Base-by-base conservation (phyloP, 1,140 invertebrate species). In the Nasonia vitripennis region DNA sequence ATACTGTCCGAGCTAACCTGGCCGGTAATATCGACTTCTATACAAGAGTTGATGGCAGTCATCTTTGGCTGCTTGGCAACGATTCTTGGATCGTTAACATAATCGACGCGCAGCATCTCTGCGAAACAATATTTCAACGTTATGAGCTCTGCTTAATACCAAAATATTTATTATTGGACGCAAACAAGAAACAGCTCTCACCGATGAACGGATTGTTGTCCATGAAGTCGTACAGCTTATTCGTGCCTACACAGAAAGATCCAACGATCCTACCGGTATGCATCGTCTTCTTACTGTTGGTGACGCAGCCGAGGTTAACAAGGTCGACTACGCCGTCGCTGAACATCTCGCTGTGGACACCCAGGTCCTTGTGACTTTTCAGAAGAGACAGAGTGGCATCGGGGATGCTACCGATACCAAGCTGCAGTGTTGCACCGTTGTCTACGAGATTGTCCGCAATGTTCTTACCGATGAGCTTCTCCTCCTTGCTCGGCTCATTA, bases 271-370 rank as follows among this genome's bases (percentile, higher is more conserved):
- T 96, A 0, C 98, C 98, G 37, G 95, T 95, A 91, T 98, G 96
- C 83, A 96, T 95, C 0, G 91, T 95, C 90, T 99, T 99, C 88
- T 95, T 94, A 87, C 96, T 96, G 91, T 99, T 99, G 9, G 98
- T 99, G 81, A 99, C 95, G 88, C 96, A 97, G 4, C 98, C 98
- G n/a, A 95, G 95, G 75, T 96, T 95, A 1, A 98, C 96, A n/a
- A 99, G 94, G 87, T 98, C 97, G 1, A 99, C 96, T 11, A 99
- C 96, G 1, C 98, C 98, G 87, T 98, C 97, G 87, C 96, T 97
- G 93, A 99, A 99, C 98, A 99, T 99, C 93, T 99, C 98, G 6
- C 98, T 98, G 91, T 99, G 98, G 77, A 99, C 96, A 1, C 98
- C 98, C 1, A 99, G 94, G 93, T 99, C 97, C 90, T 98, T 98